A percentile compares a stretch with the other conserved stretches of the same genome.
Conservation (phyloP, 2,797 vertebrate species). For the Tangara arthus region DNA sequence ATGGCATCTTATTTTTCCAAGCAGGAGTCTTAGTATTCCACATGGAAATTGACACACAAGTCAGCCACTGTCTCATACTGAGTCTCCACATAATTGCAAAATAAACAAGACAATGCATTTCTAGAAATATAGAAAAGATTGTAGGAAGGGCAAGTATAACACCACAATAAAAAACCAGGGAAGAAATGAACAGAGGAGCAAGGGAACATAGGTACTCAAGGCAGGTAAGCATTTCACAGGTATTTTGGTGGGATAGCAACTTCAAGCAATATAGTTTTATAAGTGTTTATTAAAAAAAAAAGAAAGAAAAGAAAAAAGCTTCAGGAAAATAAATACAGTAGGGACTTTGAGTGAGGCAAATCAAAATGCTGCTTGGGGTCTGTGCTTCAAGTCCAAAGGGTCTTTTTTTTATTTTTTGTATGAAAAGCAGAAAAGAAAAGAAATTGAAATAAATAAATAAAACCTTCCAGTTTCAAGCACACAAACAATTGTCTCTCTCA, state of each 20-base stretch:
- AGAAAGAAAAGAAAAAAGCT: constrained; percentile 59
- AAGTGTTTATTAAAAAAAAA: constrained; percentile 72
- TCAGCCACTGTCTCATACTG: not conserved
- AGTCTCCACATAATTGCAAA: not conserved
- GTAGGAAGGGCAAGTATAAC: not conserved
- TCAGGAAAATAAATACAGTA: constrained; percentile 68
- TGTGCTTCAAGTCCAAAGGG: constrained; percentile 63
- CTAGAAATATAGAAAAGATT: not conserved
- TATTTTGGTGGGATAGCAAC: constrained; percentile 44
- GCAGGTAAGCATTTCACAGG: constrained; percentile 30
- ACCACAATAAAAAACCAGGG: not conserved
- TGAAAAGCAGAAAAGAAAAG: constrained; percentile 32
- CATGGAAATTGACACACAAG: not conserved
- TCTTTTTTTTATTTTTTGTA: constrained; percentile 47
- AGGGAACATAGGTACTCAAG: constrained; percentile 46
- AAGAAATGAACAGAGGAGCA: constrained; percentile 25
- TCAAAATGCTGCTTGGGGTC: constrained; percentile 60
- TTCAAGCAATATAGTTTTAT: constrained; percentile 63
- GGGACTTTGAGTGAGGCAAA: constrained; percentile 67
- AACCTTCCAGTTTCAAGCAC: constrained; percentile 21
- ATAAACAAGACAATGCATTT: not conserved
- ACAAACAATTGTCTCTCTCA: not conserved
- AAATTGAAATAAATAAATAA: constrained; percentile 64
- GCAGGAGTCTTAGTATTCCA: not conserved
- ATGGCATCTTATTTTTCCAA: not conserved